Evolutionary conservation across 2,888 invertebrate species (phyloP).

Genomic region (Drosophila leonis): DNA sequence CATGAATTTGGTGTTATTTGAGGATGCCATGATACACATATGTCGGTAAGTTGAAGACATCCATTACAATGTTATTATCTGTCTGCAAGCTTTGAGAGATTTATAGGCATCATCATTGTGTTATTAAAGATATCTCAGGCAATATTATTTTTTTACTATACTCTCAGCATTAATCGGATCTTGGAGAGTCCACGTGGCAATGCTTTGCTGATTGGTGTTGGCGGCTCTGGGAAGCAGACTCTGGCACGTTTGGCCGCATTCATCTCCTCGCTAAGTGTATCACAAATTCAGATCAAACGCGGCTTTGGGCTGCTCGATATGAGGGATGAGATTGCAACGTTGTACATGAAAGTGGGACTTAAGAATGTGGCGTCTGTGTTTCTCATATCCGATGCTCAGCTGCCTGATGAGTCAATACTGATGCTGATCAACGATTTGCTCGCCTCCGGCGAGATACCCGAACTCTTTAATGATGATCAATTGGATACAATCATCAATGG

Average conservation of each 20-base stretch:
- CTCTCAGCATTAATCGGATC: conserved; percentile 93
- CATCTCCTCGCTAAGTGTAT: conserved; percentile 95
- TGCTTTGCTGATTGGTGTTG: conserved; percentile 97
- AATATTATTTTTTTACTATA: neutral
- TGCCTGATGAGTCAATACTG: conserved; percentile 95
- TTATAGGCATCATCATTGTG: too few species aligned
- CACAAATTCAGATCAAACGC: conserved; percentile 95
- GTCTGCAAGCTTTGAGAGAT: neutral
- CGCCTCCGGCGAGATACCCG: conserved; percentile 97
- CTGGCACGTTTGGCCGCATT: conserved; percentile 95
- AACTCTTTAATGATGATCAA: conserved; percentile 96
- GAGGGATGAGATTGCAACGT: conserved; percentile 89
- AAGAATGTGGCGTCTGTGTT: conserved; percentile 95
- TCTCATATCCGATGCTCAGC: conserved; percentile 97
- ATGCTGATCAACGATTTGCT: conserved; percentile 97
- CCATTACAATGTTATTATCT: too few species aligned
- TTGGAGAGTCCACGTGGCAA: conserved; percentile 96
- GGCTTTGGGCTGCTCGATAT: conserved; percentile 94
- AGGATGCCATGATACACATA: conserved; percentile 97
- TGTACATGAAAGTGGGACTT: conserved; percentile 95
- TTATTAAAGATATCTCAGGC: neutral
- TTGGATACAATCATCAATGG: conserved; percentile 93
- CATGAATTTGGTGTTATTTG: conserved; percentile 98
- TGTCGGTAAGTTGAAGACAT: conserved; percentile 87
- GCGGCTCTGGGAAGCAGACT: conserved; percentile 98